A percentile compares a stretch with the other conserved stretches of the same genome.
phyloP scores from a whole-genome alignment of 2,797 vertebrate species.

The Sandelia bainsii region DNA sequence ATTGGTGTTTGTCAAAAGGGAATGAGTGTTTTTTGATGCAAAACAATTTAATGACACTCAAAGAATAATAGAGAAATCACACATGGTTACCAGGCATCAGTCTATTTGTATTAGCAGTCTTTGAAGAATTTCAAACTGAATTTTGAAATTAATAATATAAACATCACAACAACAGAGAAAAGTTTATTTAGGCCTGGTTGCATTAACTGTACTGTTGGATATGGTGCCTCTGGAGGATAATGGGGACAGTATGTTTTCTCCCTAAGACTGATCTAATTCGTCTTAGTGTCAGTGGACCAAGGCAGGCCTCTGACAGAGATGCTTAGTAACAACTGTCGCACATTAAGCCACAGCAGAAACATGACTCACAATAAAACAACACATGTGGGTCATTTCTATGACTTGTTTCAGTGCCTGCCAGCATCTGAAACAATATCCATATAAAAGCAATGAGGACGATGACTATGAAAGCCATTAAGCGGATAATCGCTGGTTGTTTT shows the following conservation, averaged over 20 bases:
- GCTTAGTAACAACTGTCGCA: slow-evolving; percentile 55
- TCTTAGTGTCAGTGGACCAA: slow-evolving; percentile 48
- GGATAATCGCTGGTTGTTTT: slow-evolving; percentile 56
- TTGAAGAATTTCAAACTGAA: neutral
- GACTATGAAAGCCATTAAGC: slow-evolving; percentile 69
- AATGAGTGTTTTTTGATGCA: slow-evolving; percentile 32
- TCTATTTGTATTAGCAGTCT: slow-evolving; percentile 17
- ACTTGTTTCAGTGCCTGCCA: slow-evolving; percentile 73
- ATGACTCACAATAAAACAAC: slow-evolving; percentile 70
- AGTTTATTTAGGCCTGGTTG: slow-evolving; percentile 37
- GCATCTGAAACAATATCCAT: slow-evolving; percentile 71
- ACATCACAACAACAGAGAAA: slow-evolving; percentile 20
- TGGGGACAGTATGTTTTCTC: slow-evolving; percentile 47
- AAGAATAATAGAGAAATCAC: slow-evolving; percentile 42
- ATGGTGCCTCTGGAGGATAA: slow-evolving; percentile 48
- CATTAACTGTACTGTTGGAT: slow-evolving; percentile 28
- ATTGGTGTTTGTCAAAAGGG: slow-evolving; percentile 19
- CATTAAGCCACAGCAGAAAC: slow-evolving; percentile 57
- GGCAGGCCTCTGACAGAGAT: slow-evolving; percentile 50
- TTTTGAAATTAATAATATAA: slow-evolving; percentile 1
- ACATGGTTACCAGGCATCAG: slow-evolving; percentile 19
- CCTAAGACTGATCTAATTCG: slow-evolving; percentile 37
- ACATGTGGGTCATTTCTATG: slow-evolving; percentile 63
- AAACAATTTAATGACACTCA: slow-evolving; percentile 37
- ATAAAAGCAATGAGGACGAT: slow-evolving; percentile 60